Percentiles rank a stretch among this genome's conserved stretches.
Conservation (phyloP, 2,113 vertebrate genomes). For the Lasiurus cinereus region DNA sequence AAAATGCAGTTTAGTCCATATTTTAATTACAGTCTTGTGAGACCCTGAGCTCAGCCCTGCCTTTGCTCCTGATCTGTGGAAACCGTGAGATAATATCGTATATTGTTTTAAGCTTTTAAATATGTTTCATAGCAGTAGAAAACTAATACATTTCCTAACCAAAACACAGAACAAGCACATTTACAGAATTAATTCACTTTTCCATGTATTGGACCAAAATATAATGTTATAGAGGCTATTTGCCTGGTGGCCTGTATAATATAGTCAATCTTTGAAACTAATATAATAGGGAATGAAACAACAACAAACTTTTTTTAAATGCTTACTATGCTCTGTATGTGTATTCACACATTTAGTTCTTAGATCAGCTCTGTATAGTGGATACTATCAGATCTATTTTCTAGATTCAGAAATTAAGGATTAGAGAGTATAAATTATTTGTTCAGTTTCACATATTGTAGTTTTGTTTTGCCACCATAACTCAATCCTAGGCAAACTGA, state of each 20-base stretch:
- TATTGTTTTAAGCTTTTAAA: background rate
- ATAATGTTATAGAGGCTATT: background rate
- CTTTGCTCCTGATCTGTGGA: background rate
- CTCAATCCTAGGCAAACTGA: background rate
- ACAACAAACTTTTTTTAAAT: background rate
- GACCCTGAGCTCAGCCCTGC: background rate
- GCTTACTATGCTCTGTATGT: background rate
- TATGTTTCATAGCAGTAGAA: background rate
- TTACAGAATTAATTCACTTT: constrained; percentile 14
- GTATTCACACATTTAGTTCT: background rate
- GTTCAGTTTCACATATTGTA: background rate
- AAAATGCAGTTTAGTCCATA: background rate
- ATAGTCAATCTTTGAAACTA: background rate
- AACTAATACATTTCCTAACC: background rate
- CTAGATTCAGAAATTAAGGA: background rate
- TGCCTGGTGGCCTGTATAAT: background rate
- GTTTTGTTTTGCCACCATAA: background rate
- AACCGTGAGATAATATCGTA: background rate
- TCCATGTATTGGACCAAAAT: background rate
- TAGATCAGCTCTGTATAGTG: background rate
- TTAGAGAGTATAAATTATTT: background rate
- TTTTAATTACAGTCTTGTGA: background rate
- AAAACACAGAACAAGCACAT: background rate
- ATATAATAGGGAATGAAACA: background rate
- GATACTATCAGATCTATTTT: background rate